phyloP scores from a whole-genome alignment of 2,113 vertebrate genomes.

The Recurvirostra avosetta region DNA sequence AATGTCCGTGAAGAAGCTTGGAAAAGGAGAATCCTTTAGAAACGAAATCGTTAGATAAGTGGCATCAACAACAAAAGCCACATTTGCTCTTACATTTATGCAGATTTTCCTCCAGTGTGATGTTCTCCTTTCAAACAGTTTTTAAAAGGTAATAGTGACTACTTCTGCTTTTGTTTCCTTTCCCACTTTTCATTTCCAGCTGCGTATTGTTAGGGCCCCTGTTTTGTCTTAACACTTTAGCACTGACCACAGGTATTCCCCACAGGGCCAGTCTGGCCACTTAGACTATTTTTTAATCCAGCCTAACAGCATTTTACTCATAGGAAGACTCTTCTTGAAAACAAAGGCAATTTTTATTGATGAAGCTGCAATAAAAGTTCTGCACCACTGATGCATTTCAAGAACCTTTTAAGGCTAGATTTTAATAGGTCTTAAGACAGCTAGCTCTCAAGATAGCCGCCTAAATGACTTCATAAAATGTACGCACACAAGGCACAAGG shows the following conservation, averaged over 20 bases:
- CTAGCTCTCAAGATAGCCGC: background rate
- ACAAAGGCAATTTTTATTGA: background rate
- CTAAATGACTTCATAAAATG: background rate
- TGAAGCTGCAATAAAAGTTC: background rate
- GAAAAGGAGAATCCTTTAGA: background rate
- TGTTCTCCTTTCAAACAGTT: background rate
- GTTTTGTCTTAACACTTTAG: background rate
- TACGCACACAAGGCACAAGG: background rate
- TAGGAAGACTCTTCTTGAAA: background rate
- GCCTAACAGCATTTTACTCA: background rate
- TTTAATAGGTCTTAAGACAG: background rate
- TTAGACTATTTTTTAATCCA: background rate
- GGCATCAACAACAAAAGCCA: background rate
- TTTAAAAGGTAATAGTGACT: background rate
- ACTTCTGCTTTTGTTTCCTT: background rate
- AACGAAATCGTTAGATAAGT: background rate
- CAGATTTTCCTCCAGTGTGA: background rate
- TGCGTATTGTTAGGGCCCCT: background rate
- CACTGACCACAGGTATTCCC: background rate
- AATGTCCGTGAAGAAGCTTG: background rate
- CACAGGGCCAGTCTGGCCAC: background rate
- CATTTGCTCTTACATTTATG: background rate
- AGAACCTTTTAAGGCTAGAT: background rate
- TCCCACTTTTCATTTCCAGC: background rate
- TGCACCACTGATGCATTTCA: background rate